Conservation (phyloP, 2,797 vertebrate genomes). For the Cyprinodon diabolis region DNA sequence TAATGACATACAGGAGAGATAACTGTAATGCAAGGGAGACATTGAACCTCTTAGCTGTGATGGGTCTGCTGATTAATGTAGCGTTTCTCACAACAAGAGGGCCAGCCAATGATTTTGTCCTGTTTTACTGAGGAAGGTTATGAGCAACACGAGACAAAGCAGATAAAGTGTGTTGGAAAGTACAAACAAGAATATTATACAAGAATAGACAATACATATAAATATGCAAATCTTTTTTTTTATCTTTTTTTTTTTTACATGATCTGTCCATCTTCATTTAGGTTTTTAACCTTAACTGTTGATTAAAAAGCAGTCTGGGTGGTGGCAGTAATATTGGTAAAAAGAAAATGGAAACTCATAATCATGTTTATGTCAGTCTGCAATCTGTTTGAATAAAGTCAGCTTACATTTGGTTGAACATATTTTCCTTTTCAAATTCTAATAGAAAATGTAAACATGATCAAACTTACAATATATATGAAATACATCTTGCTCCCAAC, state of each 20-base stretch:
- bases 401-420: conserved; percentile 45
- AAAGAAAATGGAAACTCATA: conserved; percentile 53
- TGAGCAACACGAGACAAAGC: conserved; percentile 38
- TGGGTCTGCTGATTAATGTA: conserved; percentile 68
- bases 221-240: background rate
- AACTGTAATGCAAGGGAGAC: conserved; percentile 49
- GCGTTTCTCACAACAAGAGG: conserved; percentile 44
- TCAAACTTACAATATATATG: conserved; percentile 30
- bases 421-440: conserved; percentile 18
- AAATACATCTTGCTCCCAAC: conserved; percentile 29
- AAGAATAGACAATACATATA: background rate
- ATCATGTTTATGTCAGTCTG: conserved; percentile 18
- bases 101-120: conserved; percentile 34
- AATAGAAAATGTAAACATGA: conserved; percentile 29
- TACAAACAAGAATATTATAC: conserved; percentile 12
- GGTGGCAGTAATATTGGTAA: conserved; percentile 54
- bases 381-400: conserved; percentile 45
- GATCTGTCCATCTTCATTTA: conserved; percentile 7
- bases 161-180: conserved; percentile 33
- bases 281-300: conserved; percentile 45
- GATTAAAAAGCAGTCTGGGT: conserved; percentile 55
- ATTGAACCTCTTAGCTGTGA: conserved; percentile 63
- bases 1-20: conserved; percentile 58
- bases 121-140: conserved; percentile 56
- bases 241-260: background rate